These are phyloP conservation scores for Cheilosia pagana DNA, from an alignment of 2,888 invertebrate genomes.

Conservation along the genomic window DNA sequence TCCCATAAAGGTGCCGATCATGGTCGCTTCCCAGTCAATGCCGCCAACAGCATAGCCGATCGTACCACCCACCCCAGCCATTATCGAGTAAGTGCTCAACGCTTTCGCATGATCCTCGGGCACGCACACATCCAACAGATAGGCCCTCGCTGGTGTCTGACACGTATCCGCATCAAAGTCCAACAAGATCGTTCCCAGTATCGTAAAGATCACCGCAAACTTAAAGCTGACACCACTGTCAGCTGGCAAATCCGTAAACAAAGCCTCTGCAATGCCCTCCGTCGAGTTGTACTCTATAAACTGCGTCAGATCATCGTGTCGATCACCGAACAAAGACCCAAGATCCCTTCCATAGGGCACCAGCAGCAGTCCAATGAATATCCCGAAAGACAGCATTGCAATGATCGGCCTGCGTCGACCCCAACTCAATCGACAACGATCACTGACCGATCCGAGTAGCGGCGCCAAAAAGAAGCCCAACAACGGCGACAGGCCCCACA, in stretches of 20 bases:
- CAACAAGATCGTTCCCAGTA: conserved; percentile 86
- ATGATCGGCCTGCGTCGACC: conserved; percentile 87
- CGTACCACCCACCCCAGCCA: conserved; percentile 87
- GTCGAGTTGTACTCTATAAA: conserved; percentile 72
- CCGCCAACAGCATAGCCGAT: conserved; percentile 86
- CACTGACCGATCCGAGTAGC: conserved; percentile 86
- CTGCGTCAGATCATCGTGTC: conserved; percentile 71
- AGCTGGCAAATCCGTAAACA: conserved; percentile 41
- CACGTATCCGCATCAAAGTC: conserved; percentile 88
- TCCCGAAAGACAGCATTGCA: conserved; percentile 85
- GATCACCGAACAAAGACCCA: conserved; percentile 85
- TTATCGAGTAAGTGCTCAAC: conserved; percentile 86
- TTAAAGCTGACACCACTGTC: conserved; percentile 78
- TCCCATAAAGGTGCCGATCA: conserved; percentile 84
- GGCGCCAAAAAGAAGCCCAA: conserved; percentile 83
- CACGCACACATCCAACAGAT: conserved; percentile 86
- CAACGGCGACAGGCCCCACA: conserved; percentile 83
- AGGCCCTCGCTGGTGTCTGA: conserved; percentile 87
- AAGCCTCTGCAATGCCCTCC: conserved; percentile 77
- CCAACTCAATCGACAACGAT: conserved; percentile 84
- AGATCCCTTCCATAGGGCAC: conserved; percentile 86
- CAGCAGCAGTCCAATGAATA: conserved; percentile 85
- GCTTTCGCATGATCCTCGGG: conserved; percentile 87
- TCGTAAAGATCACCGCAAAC: conserved; percentile 85
- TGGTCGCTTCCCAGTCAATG: conserved; percentile 86